Conservation (phyloP, 2,797 vertebrate species). For the Anabas testudineus region DNA sequence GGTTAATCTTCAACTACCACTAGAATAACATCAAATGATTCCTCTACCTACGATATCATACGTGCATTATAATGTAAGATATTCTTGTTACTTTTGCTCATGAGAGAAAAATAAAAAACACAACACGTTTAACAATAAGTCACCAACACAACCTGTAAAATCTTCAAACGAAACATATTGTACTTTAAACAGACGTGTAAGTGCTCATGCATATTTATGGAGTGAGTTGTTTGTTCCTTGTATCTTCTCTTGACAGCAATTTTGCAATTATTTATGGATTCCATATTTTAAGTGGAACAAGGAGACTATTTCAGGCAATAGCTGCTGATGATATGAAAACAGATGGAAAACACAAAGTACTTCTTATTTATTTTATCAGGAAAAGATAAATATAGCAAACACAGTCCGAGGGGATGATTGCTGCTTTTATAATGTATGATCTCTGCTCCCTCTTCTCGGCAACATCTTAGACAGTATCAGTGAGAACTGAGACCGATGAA, state of each 20-base stretch:
- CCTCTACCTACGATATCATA: background rate
- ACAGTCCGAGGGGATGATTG: constrained; percentile 57
- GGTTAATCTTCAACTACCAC: background rate
- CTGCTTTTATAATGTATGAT: constrained; percentile 61
- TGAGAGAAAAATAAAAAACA: background rate
- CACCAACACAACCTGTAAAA: background rate
- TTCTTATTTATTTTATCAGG: constrained; percentile 68
- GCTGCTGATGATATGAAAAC: constrained; percentile 66
- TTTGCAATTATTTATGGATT: constrained; percentile 70
- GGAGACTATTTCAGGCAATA: constrained; percentile 71
- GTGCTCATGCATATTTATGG: constrained; percentile 59
- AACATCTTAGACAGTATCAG: constrained; percentile 64
- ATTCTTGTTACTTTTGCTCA: background rate
- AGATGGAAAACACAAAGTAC: constrained; percentile 60
- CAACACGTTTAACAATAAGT: constrained; percentile 20
- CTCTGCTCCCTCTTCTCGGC: constrained; percentile 55
- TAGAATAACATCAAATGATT: background rate
- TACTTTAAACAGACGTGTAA: constrained; percentile 15
- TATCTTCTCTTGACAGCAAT: constrained; percentile 64
- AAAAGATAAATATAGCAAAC: constrained; percentile 64
- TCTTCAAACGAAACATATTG: constrained; percentile 16
- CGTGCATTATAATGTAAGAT: background rate
- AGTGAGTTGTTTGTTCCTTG: constrained; percentile 54
- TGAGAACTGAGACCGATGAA: constrained; percentile 72
- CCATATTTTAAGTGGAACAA: constrained; percentile 68